Conservation (phyloP, 2,888 invertebrate genomes). For the Spialia ferax region DNA sequence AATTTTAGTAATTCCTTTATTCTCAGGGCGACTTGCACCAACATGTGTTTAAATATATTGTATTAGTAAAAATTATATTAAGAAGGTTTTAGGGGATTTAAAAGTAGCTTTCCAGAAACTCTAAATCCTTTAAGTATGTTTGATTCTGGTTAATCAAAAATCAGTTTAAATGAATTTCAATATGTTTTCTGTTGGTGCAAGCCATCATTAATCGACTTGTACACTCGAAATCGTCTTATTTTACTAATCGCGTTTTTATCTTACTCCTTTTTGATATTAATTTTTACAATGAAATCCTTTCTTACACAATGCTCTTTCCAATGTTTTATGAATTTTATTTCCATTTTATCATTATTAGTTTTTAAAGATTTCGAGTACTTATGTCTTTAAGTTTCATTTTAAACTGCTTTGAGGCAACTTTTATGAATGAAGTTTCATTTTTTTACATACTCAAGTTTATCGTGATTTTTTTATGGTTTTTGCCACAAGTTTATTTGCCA, state of each 20-base stretch:
- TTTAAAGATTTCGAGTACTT: conserved; percentile 8
- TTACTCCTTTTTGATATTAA: too few relatives aligned
- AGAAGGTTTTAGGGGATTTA: too few relatives aligned
- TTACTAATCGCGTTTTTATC: not conserved
- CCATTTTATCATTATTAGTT: not conserved
- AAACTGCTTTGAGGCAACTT: conserved; percentile 57
- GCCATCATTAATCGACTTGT: too few relatives aligned
- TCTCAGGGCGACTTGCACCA: conserved; percentile 47
- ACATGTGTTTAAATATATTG: too few relatives aligned
- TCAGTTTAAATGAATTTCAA: too few relatives aligned
- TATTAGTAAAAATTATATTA: too few relatives aligned
- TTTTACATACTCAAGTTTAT: conserved; percentile 5
- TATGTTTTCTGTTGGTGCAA: too few relatives aligned
- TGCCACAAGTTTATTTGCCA: conserved; percentile 51
- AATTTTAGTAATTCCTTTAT: conserved; percentile 54
- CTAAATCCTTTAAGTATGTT: too few relatives aligned
- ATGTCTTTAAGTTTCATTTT: not conserved
- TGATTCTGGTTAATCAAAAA: too few relatives aligned
- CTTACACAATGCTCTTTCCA: too few relatives aligned
- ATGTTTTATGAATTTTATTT: not conserved
- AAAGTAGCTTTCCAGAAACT: too few relatives aligned
- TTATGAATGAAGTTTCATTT: conserved; percentile 42
- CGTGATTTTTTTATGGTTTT: conserved; percentile 41
- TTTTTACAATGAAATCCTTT: too few relatives aligned
- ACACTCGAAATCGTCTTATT: conserved; percentile 8